phyloP scores from a whole-genome alignment of 2,888 invertebrate genomes.

The Spodoptera littoralis region DNA sequence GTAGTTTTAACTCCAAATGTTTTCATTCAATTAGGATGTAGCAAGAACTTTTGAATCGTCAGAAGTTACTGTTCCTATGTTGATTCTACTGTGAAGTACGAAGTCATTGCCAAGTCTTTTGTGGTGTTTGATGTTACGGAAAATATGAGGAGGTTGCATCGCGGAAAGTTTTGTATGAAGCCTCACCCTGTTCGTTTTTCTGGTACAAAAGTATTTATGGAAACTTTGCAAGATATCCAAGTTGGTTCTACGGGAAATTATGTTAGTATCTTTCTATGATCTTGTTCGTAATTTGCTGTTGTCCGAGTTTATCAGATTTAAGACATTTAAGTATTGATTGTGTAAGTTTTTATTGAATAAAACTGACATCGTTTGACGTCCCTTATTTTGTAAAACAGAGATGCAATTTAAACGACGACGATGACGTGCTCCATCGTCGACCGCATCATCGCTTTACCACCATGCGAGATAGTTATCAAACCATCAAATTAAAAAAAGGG shows the following conservation, averaged over 20 bases:
- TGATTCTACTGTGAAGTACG: constrained; percentile 35
- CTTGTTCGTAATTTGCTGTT: neutral
- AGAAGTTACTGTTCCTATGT: constrained; percentile 36
- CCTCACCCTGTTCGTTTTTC: constrained; percentile 18
- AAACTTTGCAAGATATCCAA: constrained; percentile 4
- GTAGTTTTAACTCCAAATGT: constrained; percentile 40
- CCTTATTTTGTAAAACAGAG: too few species aligned
- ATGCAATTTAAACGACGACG: too few species aligned
- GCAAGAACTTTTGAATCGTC: constrained; percentile 33
- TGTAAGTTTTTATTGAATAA: too few species aligned
- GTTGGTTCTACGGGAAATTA: constrained; percentile 3
- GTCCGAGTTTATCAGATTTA: neutral
- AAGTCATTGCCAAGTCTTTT: constrained; percentile 41
- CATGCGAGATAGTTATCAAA: too few species aligned
- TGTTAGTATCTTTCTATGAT: neutral
- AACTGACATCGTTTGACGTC: too few species aligned
- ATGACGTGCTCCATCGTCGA: too few species aligned
- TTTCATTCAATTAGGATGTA: constrained; percentile 52
- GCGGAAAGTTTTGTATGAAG: constrained; percentile 15
- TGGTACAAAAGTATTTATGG: neutral
- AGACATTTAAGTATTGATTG: too few species aligned
- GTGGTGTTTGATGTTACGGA: constrained; percentile 38
- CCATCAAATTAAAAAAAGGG: too few species aligned
- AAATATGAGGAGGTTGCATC: constrained; percentile 33
- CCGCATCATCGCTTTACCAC: too few species aligned